Evolutionary conservation across 2,888 invertebrate genomes (phyloP), one percentile per base, ranked within the genome.

Genomic region (Luffia ferchaultella): DNA sequence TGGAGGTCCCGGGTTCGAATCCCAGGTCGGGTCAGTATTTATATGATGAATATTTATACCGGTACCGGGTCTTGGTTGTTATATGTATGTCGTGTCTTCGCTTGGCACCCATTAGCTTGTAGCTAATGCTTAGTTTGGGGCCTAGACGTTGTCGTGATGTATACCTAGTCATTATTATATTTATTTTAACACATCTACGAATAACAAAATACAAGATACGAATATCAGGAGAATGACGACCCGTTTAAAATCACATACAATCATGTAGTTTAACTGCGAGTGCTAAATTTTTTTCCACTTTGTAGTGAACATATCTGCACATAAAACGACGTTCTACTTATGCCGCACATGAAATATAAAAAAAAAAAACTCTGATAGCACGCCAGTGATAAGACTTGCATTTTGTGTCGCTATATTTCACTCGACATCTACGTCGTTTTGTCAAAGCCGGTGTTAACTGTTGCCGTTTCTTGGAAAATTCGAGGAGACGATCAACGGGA

Each of bases 391-490:
- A 48, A 48, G 2, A 15, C 42, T 3, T n/a, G 20, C 16, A 16
- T 19, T 16, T 42, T 60, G 62, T 65, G 59, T 58, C 58, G 62
- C 60, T 63, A 61, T 64, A 63, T 59, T 68, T 70, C 67, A 68
- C 64, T 62, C 64, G 63, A 63, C 65, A 75, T 73, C 70, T 74
- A 67, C 71, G 72, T 70, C 70, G 65, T 68, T 74, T 73, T 68
- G 66, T 64, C 63, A 62, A 60, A 57, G 60, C 61, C 60, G 60
- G 61, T 59, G 56, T 56, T 61, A 60, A 73, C 76, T 73, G 76
- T 76, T 77, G 3, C 77, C 60, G 52, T 55, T 77, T 77, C 75
- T 74, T 56, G 63, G 75, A 77, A 76, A 64, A 66, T 60, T 62
- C 61, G 64, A 66, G 45, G 30, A 68, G 63, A 67, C 67, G 66